Base-by-base conservation (phyloP, 37 sponge, comb jelly and placozoan species). In the Ianthella basta region DNA sequence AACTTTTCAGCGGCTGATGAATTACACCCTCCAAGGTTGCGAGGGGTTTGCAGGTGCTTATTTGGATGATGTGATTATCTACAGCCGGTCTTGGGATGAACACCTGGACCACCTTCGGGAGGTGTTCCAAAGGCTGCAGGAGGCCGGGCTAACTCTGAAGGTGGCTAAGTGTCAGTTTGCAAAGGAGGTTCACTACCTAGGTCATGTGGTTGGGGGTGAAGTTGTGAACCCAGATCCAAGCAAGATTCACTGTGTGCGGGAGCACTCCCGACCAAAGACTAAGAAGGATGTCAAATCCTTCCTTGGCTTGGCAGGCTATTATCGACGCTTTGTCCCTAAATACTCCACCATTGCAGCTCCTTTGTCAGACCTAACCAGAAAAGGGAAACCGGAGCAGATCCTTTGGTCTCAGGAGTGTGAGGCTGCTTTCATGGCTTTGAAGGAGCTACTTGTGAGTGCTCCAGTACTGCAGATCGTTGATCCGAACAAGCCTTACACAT, bases 41-140 rank as follows among this genome's bases (percentile, higher is more conserved):
- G 36, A 69, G 23, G 18, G 21, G 19, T 27, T 69, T 69, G 73
- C 23, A 14, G 15, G 8, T 34, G 85, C 77, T 0, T 84, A 84
- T 0, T 4, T 79, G 30, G 85, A 84, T 44, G 78, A 84, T 27
- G 21, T 74, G 4, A 59, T 27, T 0, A 27, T 84, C 21, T 84
- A 25, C 15, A 84, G 85, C 25, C 14, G 37, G 4, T 24, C 0
- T 16, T 84, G 75, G 75, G 59, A 80, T 13, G 75, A 84, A 77
- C 85, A 84, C 77, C 77, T 75, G 39, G 36, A 41, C 59, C 85
- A 84, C 50, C 54, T 84, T 4, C 20, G 85, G 12, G 33, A 2
- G 23, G 57, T 84, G 35, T 38, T 84, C 24, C 23, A 4, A 5
- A 10, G 78, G 19, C 36, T 84, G 55, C 39, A 44, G 20, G 56